These are phyloP conservation scores for Parnassius apollo DNA, from an alignment of 2,888 invertebrate genomes.

Conservation along the genomic window DNA sequence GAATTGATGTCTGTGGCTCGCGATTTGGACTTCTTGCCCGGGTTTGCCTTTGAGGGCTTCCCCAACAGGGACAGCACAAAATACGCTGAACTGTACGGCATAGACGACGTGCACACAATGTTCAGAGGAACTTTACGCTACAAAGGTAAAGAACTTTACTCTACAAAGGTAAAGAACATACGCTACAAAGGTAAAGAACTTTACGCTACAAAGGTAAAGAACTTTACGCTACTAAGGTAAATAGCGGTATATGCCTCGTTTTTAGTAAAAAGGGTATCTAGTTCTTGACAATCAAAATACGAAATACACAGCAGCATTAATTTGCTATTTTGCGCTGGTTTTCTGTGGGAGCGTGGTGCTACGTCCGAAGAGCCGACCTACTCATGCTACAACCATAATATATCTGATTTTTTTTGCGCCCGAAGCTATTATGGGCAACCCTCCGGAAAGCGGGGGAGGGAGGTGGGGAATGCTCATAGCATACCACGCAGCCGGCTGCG, in stretches of 20 bases:
- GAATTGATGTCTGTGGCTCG: slow-evolving; percentile 91
- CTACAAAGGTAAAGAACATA: slow-evolving; percentile 83
- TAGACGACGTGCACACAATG: slow-evolving; percentile 92
- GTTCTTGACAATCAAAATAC: too few relatives aligned
- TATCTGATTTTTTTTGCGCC: too few relatives aligned
- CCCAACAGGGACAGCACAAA: slow-evolving; percentile 97
- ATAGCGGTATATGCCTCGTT: not conserved
- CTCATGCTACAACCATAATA: too few relatives aligned
- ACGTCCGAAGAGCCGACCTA: too few relatives aligned
- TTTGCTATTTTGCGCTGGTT: too few relatives aligned
- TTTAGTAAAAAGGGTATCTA: too few relatives aligned
- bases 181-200: slow-evolving; percentile 91
- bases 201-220: slow-evolving; percentile 87
- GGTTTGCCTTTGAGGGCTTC: slow-evolving; percentile 97
- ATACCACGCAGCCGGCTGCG: too few relatives aligned
- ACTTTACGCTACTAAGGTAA: slow-evolving; percentile 32
- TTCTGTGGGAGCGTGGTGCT: too few relatives aligned
- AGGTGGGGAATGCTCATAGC: too few relatives aligned
- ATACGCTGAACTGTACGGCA: slow-evolving; percentile 93
- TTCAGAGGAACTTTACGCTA: slow-evolving; percentile 97
- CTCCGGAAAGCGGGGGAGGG: too few relatives aligned
- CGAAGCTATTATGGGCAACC: too few relatives aligned
- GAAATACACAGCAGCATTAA: too few relatives aligned
- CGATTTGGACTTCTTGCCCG: slow-evolving; percentile 94
- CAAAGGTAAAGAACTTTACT: slow-evolving; percentile 65